Evolutionary conservation across 2,113 vertebrate genomes (phyloP).

Genomic region (Scomber colias): DNA sequence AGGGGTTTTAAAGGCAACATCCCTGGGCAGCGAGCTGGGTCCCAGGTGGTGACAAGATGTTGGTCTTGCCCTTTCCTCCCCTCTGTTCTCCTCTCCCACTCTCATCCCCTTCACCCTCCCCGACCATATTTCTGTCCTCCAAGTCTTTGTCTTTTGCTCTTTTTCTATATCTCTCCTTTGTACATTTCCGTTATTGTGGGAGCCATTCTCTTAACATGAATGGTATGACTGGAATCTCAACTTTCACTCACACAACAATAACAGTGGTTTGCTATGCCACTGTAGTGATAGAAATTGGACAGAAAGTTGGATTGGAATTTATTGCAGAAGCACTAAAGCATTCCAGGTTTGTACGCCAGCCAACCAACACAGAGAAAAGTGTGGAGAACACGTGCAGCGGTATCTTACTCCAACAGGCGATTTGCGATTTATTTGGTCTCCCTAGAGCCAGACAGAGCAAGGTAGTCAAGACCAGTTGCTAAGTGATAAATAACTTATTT

Average conservation of each 20-base stretch:
- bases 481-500: neutral
- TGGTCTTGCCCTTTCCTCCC: conserved; percentile 48
- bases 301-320: conserved; percentile 41
- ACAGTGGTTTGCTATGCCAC: conserved; percentile 8
- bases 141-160: conserved; percentile 5
- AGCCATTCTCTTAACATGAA: conserved; percentile 7
- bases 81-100: conserved; percentile 9
- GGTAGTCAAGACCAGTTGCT: conserved; percentile 8
- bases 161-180: conserved; percentile 9
- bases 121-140: neutral
- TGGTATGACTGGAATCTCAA: conserved; percentile 48
- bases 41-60: conserved; percentile 82
- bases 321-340: conserved; percentile 43
- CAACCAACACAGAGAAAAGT: conserved; percentile 34
- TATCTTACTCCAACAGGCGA: conserved; percentile 30
- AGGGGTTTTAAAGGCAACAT: conserved; percentile 68
- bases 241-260: conserved; percentile 30
- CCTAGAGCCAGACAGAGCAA: neutral
- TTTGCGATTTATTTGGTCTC: conserved; percentile 44
- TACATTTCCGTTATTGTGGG: neutral
- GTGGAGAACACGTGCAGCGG: conserved; percentile 36
- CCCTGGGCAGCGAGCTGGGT: conserved; percentile 51
- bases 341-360: conserved; percentile 47
- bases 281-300: conserved; percentile 36
- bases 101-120: conserved; percentile 17